Base-by-base conservation (phyloP, 2,888 invertebrate genomes). In the Drosophila algonquin region DNA sequence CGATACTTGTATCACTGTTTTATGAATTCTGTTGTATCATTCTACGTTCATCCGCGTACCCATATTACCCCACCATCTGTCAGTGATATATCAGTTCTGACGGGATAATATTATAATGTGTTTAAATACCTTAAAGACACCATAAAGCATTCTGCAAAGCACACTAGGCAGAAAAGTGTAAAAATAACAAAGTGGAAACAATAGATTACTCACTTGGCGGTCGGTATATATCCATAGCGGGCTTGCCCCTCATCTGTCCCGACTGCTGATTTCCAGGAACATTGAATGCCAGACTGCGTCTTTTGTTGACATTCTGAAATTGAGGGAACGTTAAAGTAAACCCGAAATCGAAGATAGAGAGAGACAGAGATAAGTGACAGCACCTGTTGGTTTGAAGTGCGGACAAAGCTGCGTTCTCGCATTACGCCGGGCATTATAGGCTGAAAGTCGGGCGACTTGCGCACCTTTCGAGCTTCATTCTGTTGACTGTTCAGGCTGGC, bases 141-240 rank as follows among this genome's bases (percentile, higher is more conserved):
- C 40, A 54, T 48, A 40, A 48, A 65, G 18, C 63, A 57, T 14
- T 55, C 46, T 18, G 56, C 44, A 10, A 60, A 76, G 80, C 62
- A 30, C 44, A 32, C 58, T 48, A 74, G 64, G 74, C 54, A 45
- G 35, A 32, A 7, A 48, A 47, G n/a, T 27, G 27, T 6, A 45
- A n/a, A 55, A 46, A 27, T 24, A 32, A 12, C 8, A 8, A 50
- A 62, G 35, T 52, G 21, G 12, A 47, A 47, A 48, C 21, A 59
- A 40, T 14, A 6, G 6, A 40, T 40, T 47, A 93, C 94, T 94
- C 92, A 96, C 96, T 97, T 91, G 97, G 97, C 70, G 97, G 97
- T 90, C 97, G 94, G 92, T 97, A 97, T 85, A 97, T 96, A 93
- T 97, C 97, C 93, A 97, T 94, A 27, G 96, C 95, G 12, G 97